A percentile compares a stretch with the other conserved stretches of the same genome.
phyloP scores from a whole-genome alignment of 2,888 invertebrate genomes.

The Morinoia aosen region DNA sequence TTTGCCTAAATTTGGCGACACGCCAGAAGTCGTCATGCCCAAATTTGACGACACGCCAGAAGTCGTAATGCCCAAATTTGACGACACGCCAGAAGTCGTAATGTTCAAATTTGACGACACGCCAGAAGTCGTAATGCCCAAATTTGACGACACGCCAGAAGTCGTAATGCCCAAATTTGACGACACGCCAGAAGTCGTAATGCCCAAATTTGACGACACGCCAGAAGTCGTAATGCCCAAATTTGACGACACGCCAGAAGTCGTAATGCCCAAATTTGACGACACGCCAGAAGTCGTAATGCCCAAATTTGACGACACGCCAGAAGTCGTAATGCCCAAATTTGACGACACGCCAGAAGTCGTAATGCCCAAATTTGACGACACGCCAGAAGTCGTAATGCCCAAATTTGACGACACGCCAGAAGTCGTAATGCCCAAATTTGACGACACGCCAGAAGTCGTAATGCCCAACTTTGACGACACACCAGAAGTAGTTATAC shows the following conservation, averaged over 20 bases:
- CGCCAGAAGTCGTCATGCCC: conserved; percentile 14
- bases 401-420: conserved; percentile 32
- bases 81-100: conserved; percentile 1
- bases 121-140: not conserved
- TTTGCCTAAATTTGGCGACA: not conserved
- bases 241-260: conserved; percentile 1
- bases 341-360: conserved; percentile 16
- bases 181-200: conserved; percentile 26
- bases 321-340: conserved; percentile 1
- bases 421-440: conserved; percentile 39
- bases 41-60: conserved; percentile 11
- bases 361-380: conserved; percentile 29
- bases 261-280: not conserved
- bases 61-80: not conserved
- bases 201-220: not conserved
- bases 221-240: conserved; percentile 32
- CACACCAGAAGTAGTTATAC: not conserved
- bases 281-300: conserved; percentile 13
- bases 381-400: conserved; percentile 27
- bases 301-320: not conserved
- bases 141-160: conserved; percentile 11
- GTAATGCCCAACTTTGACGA: conserved; percentile 36
- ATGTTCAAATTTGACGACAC: not conserved
- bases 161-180: conserved; percentile 26
- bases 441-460: conserved; percentile 33